Percentiles rank a stretch among this genome's conserved stretches.
Evolutionary conservation across 35 echinoderm and acorn worm genomes (phyloP).

Genomic region (Patiria miniata): DNA sequence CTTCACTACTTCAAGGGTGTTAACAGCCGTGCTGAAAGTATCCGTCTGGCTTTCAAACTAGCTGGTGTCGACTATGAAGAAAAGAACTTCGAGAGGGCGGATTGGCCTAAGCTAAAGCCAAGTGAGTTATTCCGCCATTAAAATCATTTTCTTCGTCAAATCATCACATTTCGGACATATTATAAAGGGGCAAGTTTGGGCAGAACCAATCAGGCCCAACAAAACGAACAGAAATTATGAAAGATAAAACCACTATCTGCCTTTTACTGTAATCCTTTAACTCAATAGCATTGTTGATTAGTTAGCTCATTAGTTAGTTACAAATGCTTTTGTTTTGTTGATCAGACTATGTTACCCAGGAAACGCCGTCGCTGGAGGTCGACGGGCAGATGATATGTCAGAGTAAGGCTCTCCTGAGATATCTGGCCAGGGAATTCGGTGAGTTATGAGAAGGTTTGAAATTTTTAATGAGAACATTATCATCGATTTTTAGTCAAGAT

Average conservation of each 20-base stretch:
- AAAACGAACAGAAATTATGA: no score
- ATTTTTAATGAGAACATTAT: no score
- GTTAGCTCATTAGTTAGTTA: no score
- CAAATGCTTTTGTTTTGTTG: no score
- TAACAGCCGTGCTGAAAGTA: conserved; percentile 18
- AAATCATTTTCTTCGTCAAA: no score
- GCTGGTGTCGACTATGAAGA: conserved; percentile 46
- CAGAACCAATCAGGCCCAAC: no score
- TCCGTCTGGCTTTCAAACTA: conserved; percentile 13
- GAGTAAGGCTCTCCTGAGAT: background rate
- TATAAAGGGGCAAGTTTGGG: no score
- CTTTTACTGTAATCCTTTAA: no score
- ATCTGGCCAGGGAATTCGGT: background rate
- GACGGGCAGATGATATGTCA: background rate
- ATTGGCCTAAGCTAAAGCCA: conserved; percentile 26
- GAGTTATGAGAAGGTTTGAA: background rate
- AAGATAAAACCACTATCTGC: no score
- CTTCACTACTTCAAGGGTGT: conserved; percentile 38
- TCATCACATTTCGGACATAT: no score
- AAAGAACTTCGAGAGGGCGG: background rate
- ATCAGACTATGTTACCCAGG: background rate
- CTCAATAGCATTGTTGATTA: no score
- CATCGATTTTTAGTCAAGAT: no score
- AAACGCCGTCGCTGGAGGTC: background rate
- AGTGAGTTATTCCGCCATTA: conserved; percentile 34